These are phyloP conservation scores for Corticium candelabrum DNA, from an alignment of 37 sponge, comb jelly and placozoan genomes.

Conservation along the genomic window DNA sequence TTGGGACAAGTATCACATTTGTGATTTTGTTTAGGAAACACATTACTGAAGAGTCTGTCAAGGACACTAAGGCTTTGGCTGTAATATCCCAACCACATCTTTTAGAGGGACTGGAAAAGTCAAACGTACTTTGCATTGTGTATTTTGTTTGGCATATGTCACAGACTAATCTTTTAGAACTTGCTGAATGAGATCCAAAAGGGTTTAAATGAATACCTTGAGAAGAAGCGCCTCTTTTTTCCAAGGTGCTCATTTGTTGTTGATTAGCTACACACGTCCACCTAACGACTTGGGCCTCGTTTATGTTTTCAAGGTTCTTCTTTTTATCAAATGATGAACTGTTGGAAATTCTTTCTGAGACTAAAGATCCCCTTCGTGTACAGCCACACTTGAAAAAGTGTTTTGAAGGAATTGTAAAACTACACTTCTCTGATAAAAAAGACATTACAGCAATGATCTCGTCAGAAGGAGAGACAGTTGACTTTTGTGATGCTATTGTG, in stretches of 20 bases:
- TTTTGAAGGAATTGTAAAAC: conserved; percentile 37
- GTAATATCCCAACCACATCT: conserved; percentile 75
- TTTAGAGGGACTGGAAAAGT: conserved; percentile 65
- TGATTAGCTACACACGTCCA: not conserved
- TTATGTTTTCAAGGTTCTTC: conserved; percentile 20
- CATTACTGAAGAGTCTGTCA: not conserved
- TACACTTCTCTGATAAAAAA: conserved; percentile 14
- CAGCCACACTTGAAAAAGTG: conserved; percentile 43
- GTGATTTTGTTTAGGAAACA: not conserved
- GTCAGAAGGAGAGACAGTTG: conserved; percentile 19
- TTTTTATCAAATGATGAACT: conserved; percentile 38
- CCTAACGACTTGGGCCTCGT: not conserved
- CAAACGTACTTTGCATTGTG: conserved; percentile 26
- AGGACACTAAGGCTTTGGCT: conserved; percentile 49
- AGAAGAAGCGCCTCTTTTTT: conserved; percentile 15
- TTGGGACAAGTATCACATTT: too few species aligned
- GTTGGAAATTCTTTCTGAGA: conserved; percentile 38
- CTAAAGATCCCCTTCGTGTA: conserved; percentile 35
- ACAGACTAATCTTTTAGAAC: not conserved
- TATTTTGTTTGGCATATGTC: not conserved
- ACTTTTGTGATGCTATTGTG: conserved; percentile 14
- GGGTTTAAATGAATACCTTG: conserved; percentile 28
- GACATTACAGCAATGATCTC: conserved; percentile 32
- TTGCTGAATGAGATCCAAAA: conserved; percentile 32
- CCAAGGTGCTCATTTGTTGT: not conserved